Conservation (phyloP, 1,140 invertebrate species). For the Kradibia gibbosae region DNA sequence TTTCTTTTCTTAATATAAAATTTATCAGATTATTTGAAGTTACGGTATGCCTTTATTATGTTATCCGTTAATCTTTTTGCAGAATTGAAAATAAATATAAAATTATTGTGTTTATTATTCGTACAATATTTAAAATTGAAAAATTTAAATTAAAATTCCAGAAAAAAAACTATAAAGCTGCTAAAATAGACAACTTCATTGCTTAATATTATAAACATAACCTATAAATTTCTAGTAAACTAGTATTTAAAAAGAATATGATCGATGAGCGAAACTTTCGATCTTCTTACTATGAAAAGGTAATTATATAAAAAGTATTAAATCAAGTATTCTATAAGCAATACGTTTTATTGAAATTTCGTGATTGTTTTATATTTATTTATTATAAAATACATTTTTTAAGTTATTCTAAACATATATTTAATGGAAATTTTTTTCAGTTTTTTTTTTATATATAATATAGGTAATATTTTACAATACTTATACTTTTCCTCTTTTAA, state of each 20-base stretch:
- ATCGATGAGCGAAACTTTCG: conserved; percentile 89
- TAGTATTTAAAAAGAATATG: conserved; percentile 54
- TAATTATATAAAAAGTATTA: conserved; percentile 58
- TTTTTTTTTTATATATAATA: conserved; percentile 9
- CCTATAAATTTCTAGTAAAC: neutral
- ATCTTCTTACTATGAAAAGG: conserved; percentile 90
- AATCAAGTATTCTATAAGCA: neutral
- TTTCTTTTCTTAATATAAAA: neutral
- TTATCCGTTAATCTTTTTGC: neutral
- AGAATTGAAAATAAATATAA: neutral
- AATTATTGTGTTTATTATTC: neutral
- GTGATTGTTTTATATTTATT: neutral
- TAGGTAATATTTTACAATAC: conserved; percentile 36
- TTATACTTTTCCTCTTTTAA: conserved; percentile 31
- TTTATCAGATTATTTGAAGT: neutral
- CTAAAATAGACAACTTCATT: conserved; percentile 2
- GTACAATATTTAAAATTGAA: neutral
- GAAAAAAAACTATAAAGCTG: neutral
- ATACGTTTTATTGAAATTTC: neutral
- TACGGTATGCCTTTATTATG: neutral
- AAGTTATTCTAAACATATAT: neutral
- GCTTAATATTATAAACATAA: conserved; percentile 23
- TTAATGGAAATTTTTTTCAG: neutral
- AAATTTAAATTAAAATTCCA: neutral
- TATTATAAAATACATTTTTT: neutral